phyloP scores from a whole-genome alignment of 1,140 invertebrate species.

The Agraylea sexmaculata region DNA sequence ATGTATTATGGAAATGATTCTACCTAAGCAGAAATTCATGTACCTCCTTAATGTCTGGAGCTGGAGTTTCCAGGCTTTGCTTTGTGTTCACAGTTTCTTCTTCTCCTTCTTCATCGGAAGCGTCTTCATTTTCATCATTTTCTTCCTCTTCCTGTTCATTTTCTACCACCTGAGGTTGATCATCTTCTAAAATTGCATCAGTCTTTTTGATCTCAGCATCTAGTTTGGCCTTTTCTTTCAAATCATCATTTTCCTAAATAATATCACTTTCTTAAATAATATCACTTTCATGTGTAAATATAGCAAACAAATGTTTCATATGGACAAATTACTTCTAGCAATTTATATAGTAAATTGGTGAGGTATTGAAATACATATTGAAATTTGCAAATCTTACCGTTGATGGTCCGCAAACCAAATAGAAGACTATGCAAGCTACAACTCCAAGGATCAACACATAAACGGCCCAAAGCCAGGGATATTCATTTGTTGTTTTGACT shows the following conservation, averaged over 20 bases:
- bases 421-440: conserved; percentile 63
- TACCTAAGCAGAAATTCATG: neutral
- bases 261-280: neutral
- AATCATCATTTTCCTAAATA: conserved; percentile 20
- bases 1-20: neutral
- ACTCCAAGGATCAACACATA: conserved; percentile 73
- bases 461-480: conserved; percentile 84
- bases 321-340: neutral
- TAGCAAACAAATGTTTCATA: neutral
- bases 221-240: conserved; percentile 23
- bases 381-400: conserved; percentile 30
- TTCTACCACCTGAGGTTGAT: conserved; percentile 27
- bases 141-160: conserved; percentile 27
- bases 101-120: conserved; percentile 30
- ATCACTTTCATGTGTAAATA: neutral
- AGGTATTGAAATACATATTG: conserved; percentile 18
- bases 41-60: conserved; percentile 12
- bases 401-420: conserved; percentile 66
- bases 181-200: conserved; percentile 36
- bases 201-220: conserved; percentile 38
- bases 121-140: conserved; percentile 32
- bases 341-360: neutral
- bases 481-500: conserved; percentile 70
- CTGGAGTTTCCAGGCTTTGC: conserved; percentile 28
- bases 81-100: conserved; percentile 25